Evolutionary conservation across 2,113 vertebrate species (phyloP).

Genomic region (Choloepus hoffmanni): DNA sequence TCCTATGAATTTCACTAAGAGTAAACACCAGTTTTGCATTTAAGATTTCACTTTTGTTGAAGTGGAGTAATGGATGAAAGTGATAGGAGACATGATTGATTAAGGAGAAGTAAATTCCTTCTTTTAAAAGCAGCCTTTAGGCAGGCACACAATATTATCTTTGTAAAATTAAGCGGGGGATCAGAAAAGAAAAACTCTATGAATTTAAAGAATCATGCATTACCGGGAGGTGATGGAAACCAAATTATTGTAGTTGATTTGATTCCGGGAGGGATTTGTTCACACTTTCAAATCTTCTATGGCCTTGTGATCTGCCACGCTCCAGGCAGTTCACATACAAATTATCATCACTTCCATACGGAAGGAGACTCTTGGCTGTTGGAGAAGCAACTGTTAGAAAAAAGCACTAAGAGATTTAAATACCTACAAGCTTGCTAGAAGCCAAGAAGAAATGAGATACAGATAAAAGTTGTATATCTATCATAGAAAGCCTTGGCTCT

Average conservation of each 20-base stretch:
- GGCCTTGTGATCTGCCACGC: constrained; percentile 19
- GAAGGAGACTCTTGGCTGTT: constrained; percentile 10
- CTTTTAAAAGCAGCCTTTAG: constrained; percentile 72
- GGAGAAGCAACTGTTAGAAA: background rate
- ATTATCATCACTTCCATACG: constrained; percentile 34
- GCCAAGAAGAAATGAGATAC: constrained; percentile 59
- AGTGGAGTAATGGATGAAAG: constrained; percentile 74
- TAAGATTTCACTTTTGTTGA: constrained; percentile 78
- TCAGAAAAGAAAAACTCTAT: constrained; percentile 53
- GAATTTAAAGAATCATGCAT: constrained; percentile 71
- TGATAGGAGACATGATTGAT: constrained; percentile 71
- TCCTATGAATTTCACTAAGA: constrained; percentile 65
- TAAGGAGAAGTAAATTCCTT: constrained; percentile 76
- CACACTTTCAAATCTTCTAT: constrained; percentile 15
- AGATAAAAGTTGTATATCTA: constrained; percentile 45
- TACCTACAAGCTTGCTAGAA: constrained; percentile 63
- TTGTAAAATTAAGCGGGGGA: constrained; percentile 71
- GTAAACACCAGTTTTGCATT: constrained; percentile 64
- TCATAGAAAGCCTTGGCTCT: constrained; percentile 17
- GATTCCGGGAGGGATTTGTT: constrained; percentile 76
- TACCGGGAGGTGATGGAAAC: constrained; percentile 16
- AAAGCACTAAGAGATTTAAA: constrained; percentile 58
- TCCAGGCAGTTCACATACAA: constrained; percentile 59
- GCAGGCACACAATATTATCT: constrained; percentile 65
- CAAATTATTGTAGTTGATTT: constrained; percentile 41